These are phyloP conservation scores for Ischnura elegans DNA, from an alignment of 2,888 invertebrate species.

Conservation along the genomic window DNA sequence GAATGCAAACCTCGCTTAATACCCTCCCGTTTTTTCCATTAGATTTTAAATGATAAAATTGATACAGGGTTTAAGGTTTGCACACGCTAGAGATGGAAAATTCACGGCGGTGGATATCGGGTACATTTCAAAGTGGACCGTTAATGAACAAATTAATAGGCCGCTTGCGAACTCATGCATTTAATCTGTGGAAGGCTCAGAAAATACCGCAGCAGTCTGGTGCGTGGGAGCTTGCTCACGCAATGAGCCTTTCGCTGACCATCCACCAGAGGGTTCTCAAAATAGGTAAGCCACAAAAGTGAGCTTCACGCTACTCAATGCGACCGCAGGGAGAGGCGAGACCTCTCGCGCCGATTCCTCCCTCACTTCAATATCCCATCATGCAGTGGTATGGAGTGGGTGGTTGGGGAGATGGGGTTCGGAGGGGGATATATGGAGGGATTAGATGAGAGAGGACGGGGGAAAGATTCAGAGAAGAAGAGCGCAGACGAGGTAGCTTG, in stretches of 20 bases:
- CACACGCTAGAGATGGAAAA: not conserved
- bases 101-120: not conserved
- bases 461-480: no score
- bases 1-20: no score
- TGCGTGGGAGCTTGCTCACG: not conserved
- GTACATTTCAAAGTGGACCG: not conserved
- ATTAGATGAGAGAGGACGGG: not conserved
- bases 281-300: conserved; percentile 53
- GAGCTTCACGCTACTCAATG: not conserved
- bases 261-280: not conserved
- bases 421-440: not conserved
- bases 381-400: not conserved
- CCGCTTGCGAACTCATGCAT: not conserved
- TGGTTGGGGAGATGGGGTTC: not conserved
- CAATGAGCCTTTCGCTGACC: not conserved
- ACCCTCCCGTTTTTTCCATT: no score
- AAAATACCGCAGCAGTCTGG: not conserved
- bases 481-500: no score
- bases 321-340: no score
- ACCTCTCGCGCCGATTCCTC: not conserved
- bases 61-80: no score
- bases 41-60: no score
- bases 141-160: not conserved
- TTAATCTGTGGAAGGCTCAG: not conserved
- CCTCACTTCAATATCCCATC: conserved; percentile 3